phyloP scores from a whole-genome alignment of 2,888 invertebrate species.

The Tryphoninae sp. region DNA sequence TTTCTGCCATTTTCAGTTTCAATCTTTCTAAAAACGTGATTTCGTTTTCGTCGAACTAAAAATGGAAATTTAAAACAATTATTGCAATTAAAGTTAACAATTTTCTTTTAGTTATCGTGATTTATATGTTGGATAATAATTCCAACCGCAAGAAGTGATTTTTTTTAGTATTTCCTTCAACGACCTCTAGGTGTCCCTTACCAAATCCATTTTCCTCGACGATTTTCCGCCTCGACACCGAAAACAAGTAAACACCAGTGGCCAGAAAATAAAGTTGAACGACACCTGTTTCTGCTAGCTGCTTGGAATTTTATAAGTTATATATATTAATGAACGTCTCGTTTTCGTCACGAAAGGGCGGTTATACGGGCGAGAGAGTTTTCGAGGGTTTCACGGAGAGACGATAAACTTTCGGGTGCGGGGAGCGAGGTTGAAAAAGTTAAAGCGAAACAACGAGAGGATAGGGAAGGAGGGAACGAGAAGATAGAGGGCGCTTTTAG shows the following conservation, averaged over 20 bases:
- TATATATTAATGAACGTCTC: conserved; percentile 25
- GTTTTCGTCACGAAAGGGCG: conserved; percentile 35
- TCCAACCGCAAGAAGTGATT: too few species aligned
- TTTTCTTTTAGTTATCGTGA: too few species aligned
- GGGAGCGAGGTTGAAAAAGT: conserved; percentile 19
- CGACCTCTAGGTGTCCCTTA: too few species aligned
- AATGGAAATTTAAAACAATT: too few species aligned
- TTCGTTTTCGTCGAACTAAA: too few species aligned
- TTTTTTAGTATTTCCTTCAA: too few species aligned
- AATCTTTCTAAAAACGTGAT: too few species aligned
- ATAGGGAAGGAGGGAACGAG: conserved; percentile 7
- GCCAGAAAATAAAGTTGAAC: conserved; percentile 31
- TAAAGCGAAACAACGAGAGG: conserved; percentile 22
- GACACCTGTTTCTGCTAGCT: conserved; percentile 1
- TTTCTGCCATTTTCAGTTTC: too few species aligned
- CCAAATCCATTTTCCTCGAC: neutral
- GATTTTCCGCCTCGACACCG: neutral
- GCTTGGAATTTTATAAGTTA: neutral
- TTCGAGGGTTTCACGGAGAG: conserved; percentile 35
- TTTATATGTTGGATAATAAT: too few species aligned
- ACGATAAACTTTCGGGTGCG: conserved; percentile 9
- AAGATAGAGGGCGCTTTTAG: conserved; percentile 1
- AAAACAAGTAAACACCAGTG: neutral
- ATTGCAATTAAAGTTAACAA: too few species aligned
- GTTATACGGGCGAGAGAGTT: conserved; percentile 26